Evolutionary conservation across 2,113 vertebrate species (phyloP).

Genomic region (Meles meles): DNA sequence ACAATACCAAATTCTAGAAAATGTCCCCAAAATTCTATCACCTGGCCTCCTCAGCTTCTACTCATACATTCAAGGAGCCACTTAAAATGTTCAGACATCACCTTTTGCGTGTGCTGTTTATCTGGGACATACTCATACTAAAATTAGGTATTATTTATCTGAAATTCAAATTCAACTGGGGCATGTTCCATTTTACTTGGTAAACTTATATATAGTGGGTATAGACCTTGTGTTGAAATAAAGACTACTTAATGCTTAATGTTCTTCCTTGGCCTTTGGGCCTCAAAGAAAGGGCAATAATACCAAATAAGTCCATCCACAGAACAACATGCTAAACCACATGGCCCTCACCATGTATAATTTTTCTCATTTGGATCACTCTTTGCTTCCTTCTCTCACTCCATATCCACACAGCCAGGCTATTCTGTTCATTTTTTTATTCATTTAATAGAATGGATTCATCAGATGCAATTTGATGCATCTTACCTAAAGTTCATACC

Average conservation of each 20-base stretch:
- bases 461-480: neutral
- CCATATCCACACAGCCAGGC: neutral
- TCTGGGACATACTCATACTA: neutral
- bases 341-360: neutral
- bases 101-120: neutral
- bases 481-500: neutral
- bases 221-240: neutral
- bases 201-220: neutral
- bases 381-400: neutral
- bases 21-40: neutral
- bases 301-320: neutral
- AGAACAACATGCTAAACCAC: neutral
- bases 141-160: neutral
- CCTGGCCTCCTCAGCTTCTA: neutral
- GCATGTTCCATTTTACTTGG: neutral
- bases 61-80: neutral
- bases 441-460: neutral
- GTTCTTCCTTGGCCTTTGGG: neutral
- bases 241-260: neutral
- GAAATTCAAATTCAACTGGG: constrained; percentile 11
- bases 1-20: neutral
- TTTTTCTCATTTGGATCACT: neutral
- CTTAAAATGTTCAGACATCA: neutral
- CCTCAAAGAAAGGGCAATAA: neutral
- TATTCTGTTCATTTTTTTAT: neutral